Conservation (phyloP, 2,113 vertebrate genomes). For the Corydoras sp. region DNA sequence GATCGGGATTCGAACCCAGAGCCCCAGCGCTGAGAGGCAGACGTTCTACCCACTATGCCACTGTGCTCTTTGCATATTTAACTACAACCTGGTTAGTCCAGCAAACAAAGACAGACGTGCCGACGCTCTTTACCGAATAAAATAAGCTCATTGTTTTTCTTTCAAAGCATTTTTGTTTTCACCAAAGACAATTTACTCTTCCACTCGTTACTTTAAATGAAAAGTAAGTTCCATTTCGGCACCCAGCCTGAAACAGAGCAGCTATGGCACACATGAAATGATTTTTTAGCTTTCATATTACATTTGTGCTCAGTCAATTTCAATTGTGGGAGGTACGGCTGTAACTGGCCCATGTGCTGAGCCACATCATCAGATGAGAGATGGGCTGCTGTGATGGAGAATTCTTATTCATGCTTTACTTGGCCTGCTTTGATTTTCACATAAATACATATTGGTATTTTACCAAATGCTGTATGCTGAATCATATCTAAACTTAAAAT, state of each 20-base stretch:
- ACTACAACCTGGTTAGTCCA: too few relatives aligned
- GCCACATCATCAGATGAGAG: conserved; percentile 37
- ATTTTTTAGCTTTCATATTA: conserved; percentile 33
- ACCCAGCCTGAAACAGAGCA: not conserved
- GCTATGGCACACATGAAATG: conserved; percentile 12
- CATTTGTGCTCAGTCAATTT: conserved; percentile 37
- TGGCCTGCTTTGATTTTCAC: conserved; percentile 9
- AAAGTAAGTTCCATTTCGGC: conserved; percentile 16
- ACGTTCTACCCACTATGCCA: too few relatives aligned
- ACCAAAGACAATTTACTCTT: conserved; percentile 8
- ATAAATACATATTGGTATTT: conserved; percentile 24
- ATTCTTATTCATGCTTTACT: conserved; percentile 20
- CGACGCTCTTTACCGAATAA: too few relatives aligned
- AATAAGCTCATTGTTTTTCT: not conserved
- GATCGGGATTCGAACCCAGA: too few relatives aligned
- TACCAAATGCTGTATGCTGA: conserved; percentile 4
- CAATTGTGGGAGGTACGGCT: conserved; percentile 12
- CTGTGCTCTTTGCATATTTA: too few relatives aligned
- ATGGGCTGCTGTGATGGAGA: conserved; percentile 32
- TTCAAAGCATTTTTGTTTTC: not conserved
- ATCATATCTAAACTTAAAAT: conserved; percentile 8
- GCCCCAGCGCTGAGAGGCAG: too few relatives aligned
- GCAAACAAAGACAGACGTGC: too few relatives aligned
- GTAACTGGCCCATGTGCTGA: conserved; percentile 9
- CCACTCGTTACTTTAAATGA: not conserved